These are phyloP conservation scores for Oophaga sylvatica DNA, from an alignment of 2,797 vertebrate species.

Conservation along the genomic window DNA sequence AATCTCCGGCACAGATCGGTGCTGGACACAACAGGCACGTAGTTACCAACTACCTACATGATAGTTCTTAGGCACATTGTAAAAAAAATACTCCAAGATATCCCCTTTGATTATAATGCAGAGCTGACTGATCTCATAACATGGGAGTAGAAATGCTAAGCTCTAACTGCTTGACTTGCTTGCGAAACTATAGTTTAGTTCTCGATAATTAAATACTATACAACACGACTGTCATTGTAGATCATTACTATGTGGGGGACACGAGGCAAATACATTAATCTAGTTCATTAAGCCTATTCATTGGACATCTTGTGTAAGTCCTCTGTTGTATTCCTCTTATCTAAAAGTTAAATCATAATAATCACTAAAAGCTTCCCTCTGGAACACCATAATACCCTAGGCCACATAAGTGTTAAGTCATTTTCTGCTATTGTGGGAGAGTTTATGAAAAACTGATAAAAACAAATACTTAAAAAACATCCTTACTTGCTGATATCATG, in stretches of 20 bases:
- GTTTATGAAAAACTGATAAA: not conserved
- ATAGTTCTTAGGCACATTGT: too few species aligned
- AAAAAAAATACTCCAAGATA: too few species aligned
- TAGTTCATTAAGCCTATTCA: constrained; percentile 21
- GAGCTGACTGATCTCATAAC: not conserved
- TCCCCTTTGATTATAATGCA: not conserved
- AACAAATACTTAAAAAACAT: not conserved
- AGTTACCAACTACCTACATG: too few species aligned
- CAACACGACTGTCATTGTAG: not conserved
- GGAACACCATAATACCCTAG: not conserved
- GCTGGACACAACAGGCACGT: too few species aligned
- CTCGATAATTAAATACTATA: constrained; percentile 4
- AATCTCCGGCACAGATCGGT: too few species aligned
- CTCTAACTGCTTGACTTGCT: not conserved
- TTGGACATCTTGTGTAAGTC: not conserved
- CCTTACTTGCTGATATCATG: not conserved
- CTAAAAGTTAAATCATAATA: not conserved
- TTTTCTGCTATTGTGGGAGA: not conserved
- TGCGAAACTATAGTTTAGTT: constrained; percentile 10
- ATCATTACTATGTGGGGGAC: not conserved
- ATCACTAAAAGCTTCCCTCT: not conserved
- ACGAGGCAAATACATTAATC: constrained; percentile 2
- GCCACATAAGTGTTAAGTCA: not conserved
- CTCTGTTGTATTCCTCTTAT: not conserved
- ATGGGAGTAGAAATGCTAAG: too few species aligned